phyloP scores from a whole-genome alignment of 2,113 vertebrate genomes.

The Haliaeetus leucogaster region DNA sequence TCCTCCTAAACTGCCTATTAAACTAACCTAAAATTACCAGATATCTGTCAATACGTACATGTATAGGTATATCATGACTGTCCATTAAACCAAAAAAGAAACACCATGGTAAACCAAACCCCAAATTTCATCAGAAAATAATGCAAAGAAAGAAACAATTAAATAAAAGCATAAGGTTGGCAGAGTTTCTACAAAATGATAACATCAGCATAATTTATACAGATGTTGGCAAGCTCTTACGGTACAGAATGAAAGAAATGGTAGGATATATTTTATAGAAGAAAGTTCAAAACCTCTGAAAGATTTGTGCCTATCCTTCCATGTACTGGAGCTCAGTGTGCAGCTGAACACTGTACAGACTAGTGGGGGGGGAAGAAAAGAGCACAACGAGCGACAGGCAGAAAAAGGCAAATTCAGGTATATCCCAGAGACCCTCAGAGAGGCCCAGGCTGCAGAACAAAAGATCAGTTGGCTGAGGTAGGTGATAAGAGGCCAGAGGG shows the following conservation, averaged over 20 bases:
- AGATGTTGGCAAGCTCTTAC: not conserved
- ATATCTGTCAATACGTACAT: not conserved
- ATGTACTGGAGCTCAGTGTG: not conserved
- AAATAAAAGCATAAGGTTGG: not conserved
- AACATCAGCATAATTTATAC: not conserved
- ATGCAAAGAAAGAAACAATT: not conserved
- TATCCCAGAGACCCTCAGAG: not conserved
- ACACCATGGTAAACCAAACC: fast-evolving
- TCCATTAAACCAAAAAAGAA: not conserved
- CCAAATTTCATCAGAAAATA: not conserved
- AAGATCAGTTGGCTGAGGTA: not conserved
- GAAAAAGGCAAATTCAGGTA: not conserved
- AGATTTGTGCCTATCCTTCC: not conserved
- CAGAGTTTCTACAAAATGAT: not conserved
- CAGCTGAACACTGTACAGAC: not conserved
- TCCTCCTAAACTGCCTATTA: not conserved
- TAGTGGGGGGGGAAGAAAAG: not conserved
- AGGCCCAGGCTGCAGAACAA: not conserved
- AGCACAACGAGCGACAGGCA: not conserved
- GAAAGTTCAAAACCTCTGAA: not conserved
- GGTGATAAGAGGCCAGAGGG: not conserved
- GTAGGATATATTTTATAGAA: not conserved
- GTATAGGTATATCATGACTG: not conserved
- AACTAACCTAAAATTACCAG: not conserved
- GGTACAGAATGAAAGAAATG: not conserved